Evolutionary conservation across 2,888 invertebrate species (phyloP), one percentile per base, ranked within the genome.

Genomic region (Torymus aiolomorphi): DNA sequence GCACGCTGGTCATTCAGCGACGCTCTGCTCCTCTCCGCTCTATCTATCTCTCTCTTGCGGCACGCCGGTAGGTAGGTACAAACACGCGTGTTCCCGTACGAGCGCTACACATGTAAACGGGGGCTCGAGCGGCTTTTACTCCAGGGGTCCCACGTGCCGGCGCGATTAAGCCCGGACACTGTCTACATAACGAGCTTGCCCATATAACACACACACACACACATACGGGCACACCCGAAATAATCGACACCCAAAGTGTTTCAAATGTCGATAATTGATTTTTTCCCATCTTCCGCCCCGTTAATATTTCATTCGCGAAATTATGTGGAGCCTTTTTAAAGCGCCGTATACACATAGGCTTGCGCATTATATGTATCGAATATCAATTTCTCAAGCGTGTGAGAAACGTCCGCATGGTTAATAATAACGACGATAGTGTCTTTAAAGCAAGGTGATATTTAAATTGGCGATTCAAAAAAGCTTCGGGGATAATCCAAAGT

Each of bases 101-200:
- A 80, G 70, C 54, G 24, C 66, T 75, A 80, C 75, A 80, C 75
- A 66, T 80, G 79, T 80, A 80, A 80, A 71, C 71, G 61, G 54
- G 61, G 74, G 74, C 72, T 71, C 74, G 82, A 82, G 82, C 84
- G 72, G 76, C 76, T 80, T 83, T 84, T 83, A 81, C 84, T 83
- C 82, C 63, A 82, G 66, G 69, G 78, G 62, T 76, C 59, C 79
- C 75, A 80, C 79, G 79, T 79, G 79, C 75, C 70, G 69, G 49
- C 65, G 65, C 79, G 79, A 79, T 79, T 79, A 79, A 79, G 78
- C 78, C 70, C 69, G 69, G 74, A 79, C 78, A 79, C 63, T 74
- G 70, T 65, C 63, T 79, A 79, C 69, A 65, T 79, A 75, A 79
- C 75, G 65, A 82, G 80, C 80, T 78, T 77, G n/a, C 56, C 24